These are phyloP conservation scores for Oxyruncus cristatus DNA, from an alignment of 2,113 vertebrate species.

Conservation along the genomic window DNA sequence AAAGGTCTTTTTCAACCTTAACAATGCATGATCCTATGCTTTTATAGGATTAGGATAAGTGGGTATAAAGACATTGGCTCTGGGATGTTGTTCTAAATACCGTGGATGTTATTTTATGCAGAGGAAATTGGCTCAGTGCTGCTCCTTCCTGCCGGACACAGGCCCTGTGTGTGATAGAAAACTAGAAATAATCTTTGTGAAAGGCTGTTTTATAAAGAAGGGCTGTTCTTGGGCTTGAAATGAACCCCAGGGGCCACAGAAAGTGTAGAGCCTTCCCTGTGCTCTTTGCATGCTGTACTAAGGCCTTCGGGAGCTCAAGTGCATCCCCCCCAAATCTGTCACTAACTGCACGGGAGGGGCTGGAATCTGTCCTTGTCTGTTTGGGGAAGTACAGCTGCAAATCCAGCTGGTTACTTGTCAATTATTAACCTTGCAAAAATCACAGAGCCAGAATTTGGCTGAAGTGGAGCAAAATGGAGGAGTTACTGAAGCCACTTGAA, in stretches of 20 bases:
- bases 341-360: background rate
- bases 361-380: background rate
- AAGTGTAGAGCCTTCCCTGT: background rate
- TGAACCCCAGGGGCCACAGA: background rate
- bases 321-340: background rate
- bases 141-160: background rate
- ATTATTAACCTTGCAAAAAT: background rate
- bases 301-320: background rate
- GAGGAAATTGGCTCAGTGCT: background rate
- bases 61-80: background rate
- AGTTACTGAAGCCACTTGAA: background rate
- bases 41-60: background rate
- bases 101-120: background rate
- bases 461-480: background rate
- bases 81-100: background rate
- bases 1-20: background rate
- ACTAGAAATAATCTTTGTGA: background rate
- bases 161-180: background rate
- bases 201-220: background rate
- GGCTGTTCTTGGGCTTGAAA: background rate
- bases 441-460: background rate
- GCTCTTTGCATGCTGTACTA: accelerated
- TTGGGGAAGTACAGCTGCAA: background rate
- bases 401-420: background rate
- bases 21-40: background rate